Base-by-base conservation (phyloP, 2,888 invertebrate species). In the Tipula unca region DNA sequence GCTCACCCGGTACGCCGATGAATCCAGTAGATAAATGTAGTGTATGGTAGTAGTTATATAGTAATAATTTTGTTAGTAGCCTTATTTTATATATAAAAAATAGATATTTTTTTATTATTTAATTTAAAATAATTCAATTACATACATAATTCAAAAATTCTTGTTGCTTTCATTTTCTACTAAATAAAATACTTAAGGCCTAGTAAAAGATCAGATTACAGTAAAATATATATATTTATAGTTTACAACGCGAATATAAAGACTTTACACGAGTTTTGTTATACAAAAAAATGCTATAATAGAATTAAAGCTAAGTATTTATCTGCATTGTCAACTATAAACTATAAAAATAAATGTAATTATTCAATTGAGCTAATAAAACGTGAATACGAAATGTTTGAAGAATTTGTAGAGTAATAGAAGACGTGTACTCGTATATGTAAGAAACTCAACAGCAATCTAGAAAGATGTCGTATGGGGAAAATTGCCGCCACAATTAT, bases 1-100 rank as follows among this genome's bases (percentile, higher is more conserved):
- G 96, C 88, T 93, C 94, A 0, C 89, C 91, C 0, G 95, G 94
- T n/a, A 92, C 94, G 1, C 94, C 94, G 0, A 96, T 96, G 96
- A 96, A 96, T 91, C 96, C 96, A 0, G 89, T 89, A 17, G 92
- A 93, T 86, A 96, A 96, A 89, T 96, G 96, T 89, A 93, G 93
- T 83, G 95, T 96, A 32, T 96, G 96, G 95, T 95, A 84, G 69
- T 69, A 69, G 69, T 69, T 69, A 3, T 69, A 69, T 10, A 39
- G 17, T 69, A 32, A 6, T 32, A 32, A 6, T 6, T 32, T 6
- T 32, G 32, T 32, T 6, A 6, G 32, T 32, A 32, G n/a, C n/a
- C 17, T 48, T 48, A 48, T 48, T 48, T 48, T 69, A 17, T 69
- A 69, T 69, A 25, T 69, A 69, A 69, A 20, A 25, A 25, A 25